Base-by-base conservation (phyloP, 2,888 invertebrate genomes). In the Pandemis cinnamomeana region DNA sequence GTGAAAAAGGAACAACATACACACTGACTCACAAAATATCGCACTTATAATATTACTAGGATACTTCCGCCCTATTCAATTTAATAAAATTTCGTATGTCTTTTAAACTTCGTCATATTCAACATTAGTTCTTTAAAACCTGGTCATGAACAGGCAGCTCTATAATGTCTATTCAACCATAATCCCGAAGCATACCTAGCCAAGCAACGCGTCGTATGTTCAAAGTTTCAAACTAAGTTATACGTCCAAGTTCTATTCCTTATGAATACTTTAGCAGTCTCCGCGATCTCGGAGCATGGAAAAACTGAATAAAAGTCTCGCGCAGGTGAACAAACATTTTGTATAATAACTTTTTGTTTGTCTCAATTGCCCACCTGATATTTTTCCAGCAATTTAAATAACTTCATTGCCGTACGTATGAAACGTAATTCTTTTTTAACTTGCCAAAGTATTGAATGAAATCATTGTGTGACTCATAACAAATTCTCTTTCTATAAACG, bases 291-390 rank as follows among this genome's bases (percentile, higher is more conserved):
- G 76, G 78, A 79, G 77, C 79, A 81, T 79, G 80, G 82, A 79
- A 82, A 80, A 83, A 82, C 80, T 82, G 80, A 80, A 82, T 82
- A 80, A 81, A 81, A 79, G 77, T 76, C 76, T 66, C 69, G 76
- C 66, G 42, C 80, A 84, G 82, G 82, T 83, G 81, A 77, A 80
- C 81, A 78, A 79, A 79, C 79, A 80, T 78, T 80, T 82, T 80
- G 81, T 80, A 78, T 80, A 82, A 84, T 83, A 83, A 84, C 79
- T 82, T 83, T 82, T 79, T 81, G 80, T 82, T 77, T 77, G 71
- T 73, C 70, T 76, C 71, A 76, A 76, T 76, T 75, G 78, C 71
- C 72, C 77, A 77, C 75, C 76, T 71, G 78, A 70, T 58, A 68
- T 44, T 55, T 42, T 42, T 67, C 42, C 42, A n/a, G 67, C 44